Evolutionary conservation across 2,888 invertebrate species (phyloP).

Genomic region (Dendrolimus houi): DNA sequence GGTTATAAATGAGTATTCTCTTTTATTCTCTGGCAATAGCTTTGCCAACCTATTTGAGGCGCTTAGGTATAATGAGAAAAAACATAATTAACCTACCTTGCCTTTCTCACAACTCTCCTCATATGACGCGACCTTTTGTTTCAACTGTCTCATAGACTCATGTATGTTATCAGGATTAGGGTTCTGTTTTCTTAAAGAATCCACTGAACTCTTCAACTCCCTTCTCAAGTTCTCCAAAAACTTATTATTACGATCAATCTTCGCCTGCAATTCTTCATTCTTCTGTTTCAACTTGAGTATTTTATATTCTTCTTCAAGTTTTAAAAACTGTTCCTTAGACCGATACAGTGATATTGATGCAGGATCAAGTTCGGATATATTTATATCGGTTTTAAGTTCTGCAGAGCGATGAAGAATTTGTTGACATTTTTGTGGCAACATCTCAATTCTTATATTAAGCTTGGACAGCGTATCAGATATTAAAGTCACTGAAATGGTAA

Average conservation of each 20-base stretch:
- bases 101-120: slow-evolving; percentile 53
- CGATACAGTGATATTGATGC: slow-evolving; percentile 40
- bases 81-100: slow-evolving; percentile 32
- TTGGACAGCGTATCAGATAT: slow-evolving; percentile 41
- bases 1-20: no score
- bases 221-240: slow-evolving; percentile 38
- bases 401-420: slow-evolving; percentile 35
- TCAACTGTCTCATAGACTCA: slow-evolving; percentile 51
- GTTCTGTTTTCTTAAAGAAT: slow-evolving; percentile 29
- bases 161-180: slow-evolving; percentile 52
- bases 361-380: slow-evolving; percentile 39
- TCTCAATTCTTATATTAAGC: slow-evolving; percentile 44
- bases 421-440: slow-evolving; percentile 49
- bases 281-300: slow-evolving; percentile 52
- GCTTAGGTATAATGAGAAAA: no score
- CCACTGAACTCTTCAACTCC: slow-evolving; percentile 44
- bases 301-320: slow-evolving; percentile 50
- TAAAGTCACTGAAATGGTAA: slow-evolving; percentile 29
- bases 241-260: slow-evolving; percentile 50
- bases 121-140: slow-evolving; percentile 52
- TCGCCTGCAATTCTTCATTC: slow-evolving; percentile 41
- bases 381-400: slow-evolving; percentile 24
- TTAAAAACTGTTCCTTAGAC: slow-evolving; percentile 31
- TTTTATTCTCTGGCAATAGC: no score
- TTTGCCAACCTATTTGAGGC: no score